A percentile compares a stretch with the other conserved stretches of the same genome.
Evolutionary conservation across 2,888 invertebrate species (phyloP).

Genomic region (Barypeithes pellucidus): DNA sequence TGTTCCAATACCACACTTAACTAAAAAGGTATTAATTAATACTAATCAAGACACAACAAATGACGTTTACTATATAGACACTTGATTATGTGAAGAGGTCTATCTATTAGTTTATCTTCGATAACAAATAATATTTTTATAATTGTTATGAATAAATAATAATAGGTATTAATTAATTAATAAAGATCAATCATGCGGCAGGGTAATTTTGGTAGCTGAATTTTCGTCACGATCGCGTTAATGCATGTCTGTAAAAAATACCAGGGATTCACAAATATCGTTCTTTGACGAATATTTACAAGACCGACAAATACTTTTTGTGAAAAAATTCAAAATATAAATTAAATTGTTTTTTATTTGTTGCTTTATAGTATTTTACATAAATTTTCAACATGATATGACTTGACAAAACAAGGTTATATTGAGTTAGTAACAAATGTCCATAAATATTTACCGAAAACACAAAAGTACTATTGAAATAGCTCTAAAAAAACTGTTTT

Average conservation of each 20-base stretch:
- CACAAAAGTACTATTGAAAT: too few relatives aligned
- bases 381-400: too few relatives aligned
- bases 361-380: too few relatives aligned
- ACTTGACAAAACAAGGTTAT: too few relatives aligned
- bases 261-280: background rate
- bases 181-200: constrained; percentile 29
- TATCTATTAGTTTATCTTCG: constrained; percentile 30
- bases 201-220: constrained; percentile 10
- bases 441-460: too few relatives aligned
- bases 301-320: too few relatives aligned
- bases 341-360: too few relatives aligned
- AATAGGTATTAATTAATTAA: constrained; percentile 24
- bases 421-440: too few relatives aligned
- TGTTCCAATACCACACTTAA: background rate
- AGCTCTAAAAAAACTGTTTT: too few relatives aligned
- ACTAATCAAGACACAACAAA: constrained; percentile 26
- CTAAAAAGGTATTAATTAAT: constrained; percentile 23
- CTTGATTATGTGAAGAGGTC: constrained; percentile 27
- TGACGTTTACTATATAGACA: constrained; percentile 23
- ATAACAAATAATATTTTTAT: constrained; percentile 26
- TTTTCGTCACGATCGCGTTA: constrained; percentile 12
- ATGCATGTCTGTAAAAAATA: constrained; percentile 6
- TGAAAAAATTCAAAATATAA: too few relatives aligned
- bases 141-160: constrained; percentile 17
- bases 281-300: too few relatives aligned